phyloP scores from a whole-genome alignment of 2,797 vertebrate species.

The Macrochelys suwanniensis region DNA sequence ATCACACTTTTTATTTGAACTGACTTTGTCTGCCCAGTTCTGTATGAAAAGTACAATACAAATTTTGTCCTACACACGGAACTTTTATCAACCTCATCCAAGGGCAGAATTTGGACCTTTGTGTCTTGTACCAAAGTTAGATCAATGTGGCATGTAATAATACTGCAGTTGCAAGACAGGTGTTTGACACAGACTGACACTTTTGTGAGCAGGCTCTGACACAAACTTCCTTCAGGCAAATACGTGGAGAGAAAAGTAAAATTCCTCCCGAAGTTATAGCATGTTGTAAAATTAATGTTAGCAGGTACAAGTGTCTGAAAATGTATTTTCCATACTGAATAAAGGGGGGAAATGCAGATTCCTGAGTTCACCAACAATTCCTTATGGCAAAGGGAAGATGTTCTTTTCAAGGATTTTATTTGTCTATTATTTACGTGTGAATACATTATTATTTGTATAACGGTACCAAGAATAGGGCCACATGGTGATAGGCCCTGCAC shows the following conservation, averaged over 20 bases:
- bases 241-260: background rate
- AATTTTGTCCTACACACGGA: background rate
- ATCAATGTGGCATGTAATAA: background rate
- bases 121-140: background rate
- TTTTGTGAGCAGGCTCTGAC: background rate
- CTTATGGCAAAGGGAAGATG: background rate
- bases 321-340: background rate
- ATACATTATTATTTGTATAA: background rate
- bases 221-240: background rate
- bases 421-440: background rate
- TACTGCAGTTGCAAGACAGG: background rate
- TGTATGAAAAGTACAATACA: background rate
- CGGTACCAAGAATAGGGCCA: background rate
- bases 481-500: background rate
- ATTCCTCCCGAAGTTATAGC: background rate
- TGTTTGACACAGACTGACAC: background rate
- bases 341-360: background rate
- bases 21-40: background rate
- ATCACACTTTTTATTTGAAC: background rate
- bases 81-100: background rate
- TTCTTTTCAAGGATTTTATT: background rate
- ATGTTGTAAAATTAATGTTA: background rate
- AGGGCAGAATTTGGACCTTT: background rate
- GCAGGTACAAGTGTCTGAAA: background rate
- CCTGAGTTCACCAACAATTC: background rate